Conservation (phyloP, 2,888 invertebrate species). For the Drosophila prolongata region DNA sequence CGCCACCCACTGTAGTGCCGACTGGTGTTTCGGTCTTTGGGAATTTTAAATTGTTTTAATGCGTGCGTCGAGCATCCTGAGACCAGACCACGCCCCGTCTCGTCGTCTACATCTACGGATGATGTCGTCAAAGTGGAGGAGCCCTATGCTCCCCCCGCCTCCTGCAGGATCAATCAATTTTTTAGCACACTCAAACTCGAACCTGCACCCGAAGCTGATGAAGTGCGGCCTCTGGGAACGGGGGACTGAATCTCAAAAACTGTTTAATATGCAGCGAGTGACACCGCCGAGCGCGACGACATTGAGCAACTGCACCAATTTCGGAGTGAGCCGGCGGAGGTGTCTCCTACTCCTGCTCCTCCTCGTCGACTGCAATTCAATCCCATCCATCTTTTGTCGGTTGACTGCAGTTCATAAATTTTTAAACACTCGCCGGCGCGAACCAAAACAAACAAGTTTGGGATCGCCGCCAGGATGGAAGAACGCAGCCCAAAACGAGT, state of each 20-base stretch:
- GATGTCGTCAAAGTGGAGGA: constrained; percentile 67
- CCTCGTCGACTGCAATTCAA: constrained; percentile 13
- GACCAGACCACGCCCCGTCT: constrained; percentile 47
- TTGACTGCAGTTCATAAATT: constrained; percentile 74
- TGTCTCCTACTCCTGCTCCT: constrained; percentile 5
- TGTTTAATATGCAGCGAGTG: constrained; percentile 74
- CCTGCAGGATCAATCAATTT: constrained; percentile 76
- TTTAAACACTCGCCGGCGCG: constrained; percentile 58
- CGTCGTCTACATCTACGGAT: constrained; percentile 39
- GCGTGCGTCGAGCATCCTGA: constrained; percentile 51
- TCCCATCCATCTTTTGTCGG: constrained; percentile 60
- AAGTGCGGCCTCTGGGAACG: constrained; percentile 69
- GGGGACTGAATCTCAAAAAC: constrained; percentile 32
- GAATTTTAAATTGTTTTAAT: constrained; percentile 79
- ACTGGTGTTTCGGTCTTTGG: constrained; percentile 51
- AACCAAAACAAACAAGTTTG: constrained; percentile 61
- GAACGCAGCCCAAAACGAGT: constrained; percentile 27
- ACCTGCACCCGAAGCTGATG: constrained; percentile 50
- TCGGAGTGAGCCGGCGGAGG: constrained; percentile 44
- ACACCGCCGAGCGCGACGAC: constrained; percentile 67
- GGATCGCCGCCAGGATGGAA: constrained; percentile 4
- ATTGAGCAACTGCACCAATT: constrained; percentile 71
- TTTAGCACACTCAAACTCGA: constrained; percentile 61
- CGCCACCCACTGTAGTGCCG: constrained; percentile 31
- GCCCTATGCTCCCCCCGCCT: constrained; percentile 17